Evolutionary conservation across 2,113 vertebrate species (phyloP), one percentile per base, ranked within the genome.

Genomic region (Micronycteris hirsuta): DNA sequence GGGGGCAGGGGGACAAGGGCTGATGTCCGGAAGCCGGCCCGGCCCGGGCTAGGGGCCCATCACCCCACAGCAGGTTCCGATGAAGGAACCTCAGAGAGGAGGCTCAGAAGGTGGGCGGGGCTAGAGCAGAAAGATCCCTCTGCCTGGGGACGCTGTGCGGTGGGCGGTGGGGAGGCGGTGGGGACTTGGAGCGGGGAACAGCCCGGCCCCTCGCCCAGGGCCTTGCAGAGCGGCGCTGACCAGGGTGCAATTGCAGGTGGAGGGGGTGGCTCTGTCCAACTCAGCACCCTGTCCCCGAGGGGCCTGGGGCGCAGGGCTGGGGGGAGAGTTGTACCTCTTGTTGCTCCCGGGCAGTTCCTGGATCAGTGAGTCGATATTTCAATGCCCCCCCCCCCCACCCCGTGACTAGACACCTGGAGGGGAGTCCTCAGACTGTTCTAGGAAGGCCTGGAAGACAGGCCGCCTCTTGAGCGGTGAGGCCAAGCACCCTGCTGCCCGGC

Each of bases 191-290:
- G 71, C 38, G 16, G 58, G n/a, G 33, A 5, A 3, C 1, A 0
- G 31, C 3, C 58, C 61, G 0, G 28, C 28, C 10, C 26, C 2
- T n/a, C 49, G 10, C 0, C 47, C 0, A 9, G 8, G n/a, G 26
- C 1, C 0, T 36, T 47, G 16, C 61, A n/a, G 49, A 43, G 28
- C 31, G 3, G 3, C 0, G 3, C 16, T 31, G 49, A 19, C 2
- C 0, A 74, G 41, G 11, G 28, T 4, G 9, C 56, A 41, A 41
- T 12, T 26, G 31, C 3, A 38, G 61, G 33, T 15, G 3, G 19
- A 8, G 22, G 73, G 54, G 0, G 7, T 1, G 5, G 45, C 33
- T 38, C n/a, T 7, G 56, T 16, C 26, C 47, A 56, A 5, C 26
- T 6, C 13, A 58, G 61, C 14, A 0, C 82, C 11, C 0, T 15